Conservation (phyloP, 2,113 vertebrate species). For the Hypocryptadius cinnamomeus region DNA sequence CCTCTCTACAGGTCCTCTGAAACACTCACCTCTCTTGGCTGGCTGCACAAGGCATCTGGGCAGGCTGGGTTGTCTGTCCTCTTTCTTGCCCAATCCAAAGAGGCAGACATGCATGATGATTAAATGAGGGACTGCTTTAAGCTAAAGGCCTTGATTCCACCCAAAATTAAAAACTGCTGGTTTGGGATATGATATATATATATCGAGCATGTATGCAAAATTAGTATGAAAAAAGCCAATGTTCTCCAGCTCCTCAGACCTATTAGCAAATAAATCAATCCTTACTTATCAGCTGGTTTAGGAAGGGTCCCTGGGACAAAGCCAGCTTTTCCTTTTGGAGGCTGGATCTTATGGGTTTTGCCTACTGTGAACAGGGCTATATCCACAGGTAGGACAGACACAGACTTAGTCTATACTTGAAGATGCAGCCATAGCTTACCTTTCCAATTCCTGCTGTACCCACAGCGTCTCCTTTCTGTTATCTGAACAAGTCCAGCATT, state of each 20-base stretch:
- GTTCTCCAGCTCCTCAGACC: not conserved
- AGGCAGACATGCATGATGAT: rapidly evolving
- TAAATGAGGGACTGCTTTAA: not conserved
- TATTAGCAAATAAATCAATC: not conserved
- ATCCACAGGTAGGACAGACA: rapidly evolving
- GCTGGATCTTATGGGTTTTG: not conserved
- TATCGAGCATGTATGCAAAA: not conserved
- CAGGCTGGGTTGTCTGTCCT: not conserved
- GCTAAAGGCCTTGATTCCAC: not conserved
- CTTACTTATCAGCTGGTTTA: not conserved
- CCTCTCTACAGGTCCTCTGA: not conserved
- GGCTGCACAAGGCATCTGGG: not conserved
- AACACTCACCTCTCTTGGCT: not conserved
- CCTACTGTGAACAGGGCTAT: not conserved
- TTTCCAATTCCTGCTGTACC: not conserved
- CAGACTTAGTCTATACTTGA: not conserved
- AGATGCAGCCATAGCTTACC: not conserved
- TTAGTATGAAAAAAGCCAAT: not conserved
- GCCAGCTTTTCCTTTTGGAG: not conserved
- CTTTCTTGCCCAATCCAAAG: not conserved
- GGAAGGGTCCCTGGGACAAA: not conserved
- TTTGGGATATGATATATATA: not conserved
- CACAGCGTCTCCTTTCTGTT: not conserved
- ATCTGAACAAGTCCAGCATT: not conserved
- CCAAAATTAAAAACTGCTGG: not conserved